These are phyloP conservation scores for Aphidius gifuensis DNA, from an alignment of 1,140 invertebrate species.

Conservation along the genomic window DNA sequence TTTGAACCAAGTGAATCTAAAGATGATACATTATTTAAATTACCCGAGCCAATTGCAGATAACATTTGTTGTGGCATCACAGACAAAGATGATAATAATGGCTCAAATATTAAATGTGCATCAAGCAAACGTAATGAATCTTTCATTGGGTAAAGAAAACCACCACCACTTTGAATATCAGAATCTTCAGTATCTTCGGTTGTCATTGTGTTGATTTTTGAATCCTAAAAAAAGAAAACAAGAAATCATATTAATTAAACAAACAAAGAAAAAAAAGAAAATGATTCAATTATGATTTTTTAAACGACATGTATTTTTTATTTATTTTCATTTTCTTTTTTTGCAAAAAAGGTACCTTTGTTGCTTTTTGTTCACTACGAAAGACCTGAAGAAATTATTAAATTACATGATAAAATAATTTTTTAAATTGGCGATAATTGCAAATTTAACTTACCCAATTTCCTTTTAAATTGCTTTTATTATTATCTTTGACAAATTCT, in stretches of 20 bases:
- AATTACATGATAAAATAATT: background rate
- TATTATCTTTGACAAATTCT: constrained; percentile 59
- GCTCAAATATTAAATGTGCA: constrained; percentile 90
- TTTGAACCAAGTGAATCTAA: constrained; percentile 88
- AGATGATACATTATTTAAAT: constrained; percentile 60
- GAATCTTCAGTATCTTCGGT: constrained; percentile 57
- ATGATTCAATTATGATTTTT: no score
- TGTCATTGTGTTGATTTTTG: constrained; percentile 61
- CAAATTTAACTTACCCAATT: constrained; percentile 46
- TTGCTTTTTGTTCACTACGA: constrained; percentile 48
- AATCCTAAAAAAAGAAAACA: constrained; percentile 50
- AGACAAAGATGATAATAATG: constrained; percentile 76
- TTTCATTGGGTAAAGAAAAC: constrained; percentile 71
- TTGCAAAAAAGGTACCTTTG: constrained; percentile 39
- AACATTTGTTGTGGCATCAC: constrained; percentile 84
- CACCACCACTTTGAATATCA: constrained; percentile 54
- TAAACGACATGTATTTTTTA: background rate
- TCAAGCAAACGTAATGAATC: constrained; percentile 81
- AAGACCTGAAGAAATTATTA: constrained; percentile 43
- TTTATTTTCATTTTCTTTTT: background rate
- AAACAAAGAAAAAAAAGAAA: background rate
- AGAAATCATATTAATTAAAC: background rate
- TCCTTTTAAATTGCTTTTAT: constrained; percentile 50
- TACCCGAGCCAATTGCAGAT: constrained; percentile 53
- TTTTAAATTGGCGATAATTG: background rate